Conservation (phyloP, 92 coral and sea anemone genomes). For the Galaxea fascicularis region DNA sequence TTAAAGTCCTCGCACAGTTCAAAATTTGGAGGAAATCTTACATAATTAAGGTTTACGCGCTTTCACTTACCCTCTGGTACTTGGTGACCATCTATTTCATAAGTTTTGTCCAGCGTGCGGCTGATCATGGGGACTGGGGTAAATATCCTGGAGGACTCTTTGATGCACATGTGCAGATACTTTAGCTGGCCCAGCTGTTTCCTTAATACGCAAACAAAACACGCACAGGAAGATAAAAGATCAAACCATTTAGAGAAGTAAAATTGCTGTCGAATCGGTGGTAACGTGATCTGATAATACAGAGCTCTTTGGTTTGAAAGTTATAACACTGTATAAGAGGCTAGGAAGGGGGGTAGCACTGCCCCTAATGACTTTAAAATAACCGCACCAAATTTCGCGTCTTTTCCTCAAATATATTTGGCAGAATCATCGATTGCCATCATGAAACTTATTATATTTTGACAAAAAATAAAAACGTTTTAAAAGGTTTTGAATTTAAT, state of each 20-base stretch:
- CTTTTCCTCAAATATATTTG: too few species aligned
- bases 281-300: too few species aligned
- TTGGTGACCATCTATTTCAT: constrained; percentile 71
- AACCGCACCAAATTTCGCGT: too few species aligned
- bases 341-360: too few species aligned
- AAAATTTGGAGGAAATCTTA: background rate
- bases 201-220: constrained; percentile 37
- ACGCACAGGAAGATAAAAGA: background rate
- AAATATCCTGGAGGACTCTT: constrained; percentile 68
- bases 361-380: too few species aligned
- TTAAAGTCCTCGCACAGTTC: background rate
- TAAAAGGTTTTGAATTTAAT: too few species aligned
- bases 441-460: too few species aligned
- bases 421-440: too few species aligned
- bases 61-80: constrained; percentile 70
- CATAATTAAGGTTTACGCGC: background rate
- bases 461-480: too few species aligned
- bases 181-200: constrained; percentile 56
- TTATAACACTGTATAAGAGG: too few species aligned
- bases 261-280: too few species aligned
- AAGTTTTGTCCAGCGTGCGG: constrained; percentile 63
- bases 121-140: constrained; percentile 76
- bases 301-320: too few species aligned
- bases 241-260: background rate
- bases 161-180: constrained; percentile 66